Evolutionary conservation across 2,888 invertebrate genomes (phyloP), one percentile per base, ranked within the genome.

Genomic region (Thera britannica): DNA sequence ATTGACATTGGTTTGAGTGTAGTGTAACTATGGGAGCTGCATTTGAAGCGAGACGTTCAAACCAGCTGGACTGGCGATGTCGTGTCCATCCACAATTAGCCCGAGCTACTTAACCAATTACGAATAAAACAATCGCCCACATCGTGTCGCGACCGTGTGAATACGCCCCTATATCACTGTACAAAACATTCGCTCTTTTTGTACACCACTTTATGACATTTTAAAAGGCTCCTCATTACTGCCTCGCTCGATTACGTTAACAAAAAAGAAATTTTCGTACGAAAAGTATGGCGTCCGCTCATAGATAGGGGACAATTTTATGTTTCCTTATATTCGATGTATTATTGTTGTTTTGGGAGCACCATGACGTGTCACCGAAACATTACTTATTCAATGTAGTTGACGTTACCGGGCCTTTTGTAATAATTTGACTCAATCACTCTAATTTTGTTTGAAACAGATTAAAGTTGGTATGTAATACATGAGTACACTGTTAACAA

Each of bases 271-370:
- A 89, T 86, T 80, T 84, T 83, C 77, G 78, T 76, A 77, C 77
- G 76, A 84, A 83, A 79, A 70, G 73, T 80, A 79, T 79, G 85
- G 83, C 81, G 78, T 80, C 72, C 74, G 72, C 76, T 84, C 83
- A 93, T 92, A 90, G 90, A 93, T 92, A 90, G 90, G 92, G 93
- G 93, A 92, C 89, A 89, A 88, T 90, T 46, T 92, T 89, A 88
- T 85, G 83, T 83, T 86, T 86, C 83, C 84, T 23, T 84, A 84
- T 83, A 81, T 80, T 77, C 75, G 75, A 79, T 77, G 77, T 82
- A 81, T 87, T 89, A 90, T 92, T 90, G 88, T 90, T 88, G 87
- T 83, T 86, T 83, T 85, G 89, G 85, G 86, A 86, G 80, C 83
- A 75, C 74, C 82, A 80, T 88, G 81, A 84, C 88, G 86, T 88